Evolutionary conservation across 2,888 invertebrate genomes (phyloP).

Genomic region (Ophonus ardosiacus): DNA sequence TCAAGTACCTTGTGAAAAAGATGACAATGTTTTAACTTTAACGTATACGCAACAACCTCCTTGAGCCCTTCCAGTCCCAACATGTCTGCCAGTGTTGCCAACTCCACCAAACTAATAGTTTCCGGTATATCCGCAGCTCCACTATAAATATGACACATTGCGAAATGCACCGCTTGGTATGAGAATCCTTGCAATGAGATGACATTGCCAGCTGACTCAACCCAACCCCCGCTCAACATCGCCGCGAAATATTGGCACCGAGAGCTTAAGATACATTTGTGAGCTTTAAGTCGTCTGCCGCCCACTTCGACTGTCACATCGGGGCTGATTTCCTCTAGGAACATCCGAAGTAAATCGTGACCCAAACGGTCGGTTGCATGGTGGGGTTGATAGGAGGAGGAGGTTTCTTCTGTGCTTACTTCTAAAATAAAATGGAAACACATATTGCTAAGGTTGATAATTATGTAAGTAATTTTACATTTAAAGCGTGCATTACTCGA

Average conservation of each 20-base stretch:
- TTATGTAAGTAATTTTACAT: neutral
- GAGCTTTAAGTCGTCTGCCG: conserved; percentile 90
- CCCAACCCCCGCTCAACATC: conserved; percentile 91
- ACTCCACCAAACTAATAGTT: conserved; percentile 89
- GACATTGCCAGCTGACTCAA: conserved; percentile 87
- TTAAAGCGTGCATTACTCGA: no score
- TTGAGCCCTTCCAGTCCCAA: conserved; percentile 93
- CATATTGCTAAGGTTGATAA: neutral
- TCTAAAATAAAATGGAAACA: conserved; percentile 36
- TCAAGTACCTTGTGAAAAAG: conserved; percentile 87
- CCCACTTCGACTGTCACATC: conserved; percentile 92
- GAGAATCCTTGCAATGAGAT: conserved; percentile 92
- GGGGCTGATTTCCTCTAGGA: conserved; percentile 92
- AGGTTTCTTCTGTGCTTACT: conserved; percentile 75
- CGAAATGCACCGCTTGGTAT: conserved; percentile 92
- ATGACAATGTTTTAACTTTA: conserved; percentile 94
- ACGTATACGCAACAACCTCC: conserved; percentile 92
- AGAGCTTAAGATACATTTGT: conserved; percentile 94
- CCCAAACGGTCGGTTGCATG: conserved; percentile 80
- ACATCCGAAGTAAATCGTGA: conserved; percentile 93
- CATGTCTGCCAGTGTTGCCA: conserved; percentile 93
- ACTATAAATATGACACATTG: conserved; percentile 95
- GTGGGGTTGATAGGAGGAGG: conserved; percentile 77
- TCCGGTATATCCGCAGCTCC: conserved; percentile 93
- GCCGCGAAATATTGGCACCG: conserved; percentile 96